Evolutionary conservation across 2,888 invertebrate species (phyloP), one percentile per base, ranked within the genome.

Genomic region (Limenitis camilla): DNA sequence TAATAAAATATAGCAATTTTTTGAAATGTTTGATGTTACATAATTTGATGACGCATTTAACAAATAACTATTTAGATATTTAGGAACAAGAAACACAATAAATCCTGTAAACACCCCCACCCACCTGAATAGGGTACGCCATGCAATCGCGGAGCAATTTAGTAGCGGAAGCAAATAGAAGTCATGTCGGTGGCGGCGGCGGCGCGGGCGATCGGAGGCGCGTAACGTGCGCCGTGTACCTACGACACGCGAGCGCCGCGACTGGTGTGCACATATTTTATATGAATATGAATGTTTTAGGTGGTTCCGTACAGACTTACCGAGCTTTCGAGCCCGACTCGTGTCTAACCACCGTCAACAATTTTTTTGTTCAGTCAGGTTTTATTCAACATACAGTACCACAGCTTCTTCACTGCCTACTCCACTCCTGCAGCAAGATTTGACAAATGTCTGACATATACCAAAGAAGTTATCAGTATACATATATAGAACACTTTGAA

Each of bases 141-240:
- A 63, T 66, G 72, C 70, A 69, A 71, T 72, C 69, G 60, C 65
- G 68, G 67, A 67, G 77, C 72, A 78, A 81, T 81, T 80, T 78
- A 72, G 67, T 66, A 64, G 72, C 79, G 80, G 81, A 79, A 80
- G 78, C 72, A 70, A 72, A 68, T 69, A 74, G 70, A 67, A 74
- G 75, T 74, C 74, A 73, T 72, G 75, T 72, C 70, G 19, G 19
- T 3, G 19, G 19, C 3, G 19, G 19, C 19, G 19, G 19, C 19
- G 19, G 19, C 19, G 19, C 19, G 66, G 65, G 69, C 74, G 62
- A 61, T 52, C 56, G 55, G 49, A 56, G 49, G 60, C 61, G 62
- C 58, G 61, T 55, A 44, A 55, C 56, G 62, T 60, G 58, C 52
- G 56, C 56, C 46, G 55, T 1, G 3, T 19, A n/a, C 36, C 10